Evolutionary conservation across 2,888 invertebrate genomes (phyloP).

Genomic region (Dysmachus trigonus): DNA sequence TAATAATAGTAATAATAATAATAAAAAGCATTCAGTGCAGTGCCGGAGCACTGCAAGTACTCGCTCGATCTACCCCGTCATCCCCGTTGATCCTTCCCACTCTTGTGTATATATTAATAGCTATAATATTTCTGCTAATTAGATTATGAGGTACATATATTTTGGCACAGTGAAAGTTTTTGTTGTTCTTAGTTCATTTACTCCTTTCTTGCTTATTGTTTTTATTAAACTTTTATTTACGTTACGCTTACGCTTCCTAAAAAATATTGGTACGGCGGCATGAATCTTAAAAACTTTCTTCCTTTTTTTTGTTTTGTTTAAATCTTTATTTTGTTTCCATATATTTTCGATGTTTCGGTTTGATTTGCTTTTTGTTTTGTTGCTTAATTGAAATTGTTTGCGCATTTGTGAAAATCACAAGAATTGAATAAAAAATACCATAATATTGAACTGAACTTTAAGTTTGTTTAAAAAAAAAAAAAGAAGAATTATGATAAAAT

Average conservation of each 20-base stretch:
- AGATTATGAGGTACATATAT: conserved; percentile 80
- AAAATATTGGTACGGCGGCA: conserved; percentile 40
- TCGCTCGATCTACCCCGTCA: conserved; percentile 11
- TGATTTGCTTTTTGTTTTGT: conserved; percentile 18
- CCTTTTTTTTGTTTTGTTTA: not conserved
- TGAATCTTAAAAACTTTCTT: conserved; percentile 26
- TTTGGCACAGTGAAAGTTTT: conserved; percentile 80
- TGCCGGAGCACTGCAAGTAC: conserved; percentile 14
- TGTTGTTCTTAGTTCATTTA: conserved; percentile 65
- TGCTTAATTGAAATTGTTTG: conserved; percentile 20
- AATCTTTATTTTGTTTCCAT: conserved; percentile 18
- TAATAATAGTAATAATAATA: conserved; percentile 18
- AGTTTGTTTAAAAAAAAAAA: not conserved
- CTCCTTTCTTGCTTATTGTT: conserved; percentile 64
- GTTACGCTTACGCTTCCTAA: not conserved
- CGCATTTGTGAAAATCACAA: not conserved
- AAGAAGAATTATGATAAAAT: not conserved
- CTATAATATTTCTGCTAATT: conserved; percentile 43
- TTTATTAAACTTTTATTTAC: conserved; percentile 56
- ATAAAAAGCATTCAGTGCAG: conserved; percentile 5
- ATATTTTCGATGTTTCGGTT: conserved; percentile 33
- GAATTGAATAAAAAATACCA: not conserved
- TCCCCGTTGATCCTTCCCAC: not conserved
- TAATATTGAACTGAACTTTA: not conserved
- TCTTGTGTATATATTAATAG: conserved; percentile 47